Conservation (phyloP, 2,113 vertebrate genomes). For the Tenrec ecaudatus region DNA sequence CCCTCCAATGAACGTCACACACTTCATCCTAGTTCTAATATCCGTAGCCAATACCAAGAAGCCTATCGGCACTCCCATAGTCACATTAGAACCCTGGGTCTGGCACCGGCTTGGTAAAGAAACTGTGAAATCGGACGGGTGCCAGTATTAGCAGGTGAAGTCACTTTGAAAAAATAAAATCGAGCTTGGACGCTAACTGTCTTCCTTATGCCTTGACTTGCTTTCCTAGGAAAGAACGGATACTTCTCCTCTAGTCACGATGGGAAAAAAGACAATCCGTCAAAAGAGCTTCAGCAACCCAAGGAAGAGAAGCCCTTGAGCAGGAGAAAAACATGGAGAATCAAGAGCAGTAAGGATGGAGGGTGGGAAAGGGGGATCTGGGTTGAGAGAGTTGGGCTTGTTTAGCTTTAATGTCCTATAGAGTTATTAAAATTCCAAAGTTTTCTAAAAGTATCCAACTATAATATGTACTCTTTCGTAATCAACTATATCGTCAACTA, state of each 20-base stretch:
- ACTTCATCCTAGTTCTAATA: background rate
- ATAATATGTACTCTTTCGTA: background rate
- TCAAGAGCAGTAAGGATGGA: conserved; percentile 66
- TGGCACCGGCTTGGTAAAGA: background rate
- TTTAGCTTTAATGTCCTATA: background rate
- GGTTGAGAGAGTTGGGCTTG: background rate
- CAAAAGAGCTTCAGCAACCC: background rate
- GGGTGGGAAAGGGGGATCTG: background rate
- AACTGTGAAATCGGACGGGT: background rate
- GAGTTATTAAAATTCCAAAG: background rate
- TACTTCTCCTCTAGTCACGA: conserved; percentile 49
- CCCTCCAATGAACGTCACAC: background rate
- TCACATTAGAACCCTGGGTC: conserved; percentile 6
- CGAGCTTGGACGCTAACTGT: background rate
- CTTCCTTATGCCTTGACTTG: background rate
- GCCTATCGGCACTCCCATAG: background rate
- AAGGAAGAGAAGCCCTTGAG: conserved; percentile 55
- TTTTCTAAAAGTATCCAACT: conserved; percentile 7
- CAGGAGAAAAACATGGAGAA: conserved; percentile 29
- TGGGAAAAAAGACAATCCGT: conserved; percentile 48
- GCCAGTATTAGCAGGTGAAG: conserved; percentile 21
- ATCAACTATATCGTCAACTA: background rate
- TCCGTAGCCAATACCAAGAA: background rate
- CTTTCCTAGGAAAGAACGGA: conserved; percentile 74
- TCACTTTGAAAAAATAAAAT: conserved; percentile 40